phyloP scores from a whole-genome alignment of 2,113 vertebrate species.

The Corydoras sp. region DNA sequence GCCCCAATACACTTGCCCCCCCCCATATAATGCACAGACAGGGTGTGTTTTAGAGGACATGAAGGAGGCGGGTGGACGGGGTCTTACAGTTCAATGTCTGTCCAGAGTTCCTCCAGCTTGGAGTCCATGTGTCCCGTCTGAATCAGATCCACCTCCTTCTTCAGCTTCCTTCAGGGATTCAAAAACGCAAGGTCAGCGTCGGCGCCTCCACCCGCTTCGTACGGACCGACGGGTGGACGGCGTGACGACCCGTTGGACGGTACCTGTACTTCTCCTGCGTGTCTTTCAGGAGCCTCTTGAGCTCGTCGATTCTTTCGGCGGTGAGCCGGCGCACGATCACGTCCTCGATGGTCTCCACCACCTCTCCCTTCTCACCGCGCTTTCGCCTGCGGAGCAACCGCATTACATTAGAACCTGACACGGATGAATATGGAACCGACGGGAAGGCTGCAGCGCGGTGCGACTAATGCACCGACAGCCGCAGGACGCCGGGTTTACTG shows the following conservation, averaged over 20 bases:
- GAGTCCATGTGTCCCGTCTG: constrained; percentile 91
- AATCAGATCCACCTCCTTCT: constrained; percentile 94
- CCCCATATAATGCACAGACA: no score
- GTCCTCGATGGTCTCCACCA: constrained; percentile 97
- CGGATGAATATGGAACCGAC: no score
- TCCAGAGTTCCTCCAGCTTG: constrained; percentile 89
- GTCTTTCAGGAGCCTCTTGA: constrained; percentile 92
- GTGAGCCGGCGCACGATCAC: constrained; percentile 94
- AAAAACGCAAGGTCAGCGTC: background rate
- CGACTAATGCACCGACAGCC: no score
- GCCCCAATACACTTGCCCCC: no score
- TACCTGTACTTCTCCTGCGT: constrained; percentile 97
- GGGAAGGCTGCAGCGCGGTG: no score
- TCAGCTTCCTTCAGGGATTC: constrained; percentile 74
- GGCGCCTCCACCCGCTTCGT: no score
- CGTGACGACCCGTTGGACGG: background rate
- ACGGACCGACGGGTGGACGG: background rate
- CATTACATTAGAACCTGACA: background rate
- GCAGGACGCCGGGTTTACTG: no score
- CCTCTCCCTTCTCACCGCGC: constrained; percentile 94
- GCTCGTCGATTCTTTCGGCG: constrained; percentile 89
- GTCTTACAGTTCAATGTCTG: constrained; percentile 81
- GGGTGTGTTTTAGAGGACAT: no score
- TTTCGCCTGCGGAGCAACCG: constrained; percentile 74
- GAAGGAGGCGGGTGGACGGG: background rate